Evolutionary conservation across 1,140 invertebrate genomes (phyloP), one percentile per base, ranked within the genome.

Genomic region (Pygmarrhopalites habei): DNA sequence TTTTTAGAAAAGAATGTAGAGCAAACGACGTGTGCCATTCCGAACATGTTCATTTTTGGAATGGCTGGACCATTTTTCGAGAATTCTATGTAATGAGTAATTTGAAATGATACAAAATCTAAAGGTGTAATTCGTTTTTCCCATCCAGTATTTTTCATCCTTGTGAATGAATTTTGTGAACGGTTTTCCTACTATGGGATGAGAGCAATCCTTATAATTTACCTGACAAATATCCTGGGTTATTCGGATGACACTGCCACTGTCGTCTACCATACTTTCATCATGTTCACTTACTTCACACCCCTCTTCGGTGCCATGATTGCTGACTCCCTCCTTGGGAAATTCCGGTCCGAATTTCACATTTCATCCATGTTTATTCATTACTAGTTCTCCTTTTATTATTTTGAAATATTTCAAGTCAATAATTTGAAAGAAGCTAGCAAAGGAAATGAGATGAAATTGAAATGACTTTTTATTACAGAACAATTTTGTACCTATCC

Each of bases 131-230:
- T n/a, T n/a, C n/a, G 73, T n/a, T n/a, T n/a, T n/a, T n/a, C n/a
- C n/a, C n/a, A n/a, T n/a, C 83, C 90, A 2, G 86, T 95, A n/a
- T 91, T 89, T 72, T 95, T 95, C 75, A 97, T 98, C 72, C 81
- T 98, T 62, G 86, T 84, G 72, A 95, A 92, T 83, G 95, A 98
- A 77, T 95, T 97, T 74, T 97, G 94, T 76, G 95, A 98, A 78
- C 81, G 94, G 73, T 98, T 97, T 77, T 91, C 87, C 39, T 97
- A 85, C 75, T 97, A 96, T 85, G 94, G 94, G 73, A 91, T 96
- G 87, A 65, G 78, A 93, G 90, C 89, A 5, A 85, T 95, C 63
- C 78, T 95, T 43, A 82, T 85, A 0, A 73, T 95, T 1, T 95
- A 94, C 75, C 77, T 95, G 7, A 79, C 77, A 2, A 81, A 85